phyloP scores from a whole-genome alignment of 2,113 vertebrate genomes.

The Tenrec ecaudatus region DNA sequence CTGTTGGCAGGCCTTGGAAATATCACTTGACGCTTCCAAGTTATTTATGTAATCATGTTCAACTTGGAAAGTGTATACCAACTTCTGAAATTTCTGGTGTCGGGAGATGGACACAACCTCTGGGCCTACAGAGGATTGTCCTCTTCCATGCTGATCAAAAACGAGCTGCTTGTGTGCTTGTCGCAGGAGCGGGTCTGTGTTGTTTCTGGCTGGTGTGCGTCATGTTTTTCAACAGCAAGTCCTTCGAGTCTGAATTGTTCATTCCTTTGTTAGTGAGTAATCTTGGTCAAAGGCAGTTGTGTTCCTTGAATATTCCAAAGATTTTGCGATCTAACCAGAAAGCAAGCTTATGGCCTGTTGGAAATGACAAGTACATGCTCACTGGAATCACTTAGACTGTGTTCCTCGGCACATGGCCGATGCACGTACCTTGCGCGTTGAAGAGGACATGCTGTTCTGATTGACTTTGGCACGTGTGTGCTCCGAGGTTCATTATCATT shows the following conservation, averaged over 20 bases:
- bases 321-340: conserved; percentile 81
- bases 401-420: conserved; percentile 47
- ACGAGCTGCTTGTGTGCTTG: conserved; percentile 54
- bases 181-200: conserved; percentile 73
- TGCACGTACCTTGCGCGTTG: conserved; percentile 25
- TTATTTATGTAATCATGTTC: conserved; percentile 71
- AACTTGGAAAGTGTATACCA: conserved; percentile 41
- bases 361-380: conserved; percentile 76
- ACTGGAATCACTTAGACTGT: conserved; percentile 74
- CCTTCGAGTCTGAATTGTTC: conserved; percentile 82
- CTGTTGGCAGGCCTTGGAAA: conserved; percentile 64
- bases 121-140: neutral
- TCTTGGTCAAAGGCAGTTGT: conserved; percentile 81
- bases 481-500: conserved; percentile 46
- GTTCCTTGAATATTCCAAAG: conserved; percentile 82
- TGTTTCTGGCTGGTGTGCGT: conserved; percentile 80
- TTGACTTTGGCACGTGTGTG: conserved; percentile 58
- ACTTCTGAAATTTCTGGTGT: conserved; percentile 60
- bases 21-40: conserved; percentile 64
- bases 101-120: neutral
- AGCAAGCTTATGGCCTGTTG: conserved; percentile 70
- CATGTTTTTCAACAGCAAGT: conserved; percentile 78
- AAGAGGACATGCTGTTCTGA: conserved; percentile 71
- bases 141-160: neutral
- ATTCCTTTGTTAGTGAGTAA: conserved; percentile 88